These are phyloP conservation scores for Oryctes rhinoceros DNA, from an alignment of 1,140 invertebrate species.

Conservation along the genomic window DNA sequence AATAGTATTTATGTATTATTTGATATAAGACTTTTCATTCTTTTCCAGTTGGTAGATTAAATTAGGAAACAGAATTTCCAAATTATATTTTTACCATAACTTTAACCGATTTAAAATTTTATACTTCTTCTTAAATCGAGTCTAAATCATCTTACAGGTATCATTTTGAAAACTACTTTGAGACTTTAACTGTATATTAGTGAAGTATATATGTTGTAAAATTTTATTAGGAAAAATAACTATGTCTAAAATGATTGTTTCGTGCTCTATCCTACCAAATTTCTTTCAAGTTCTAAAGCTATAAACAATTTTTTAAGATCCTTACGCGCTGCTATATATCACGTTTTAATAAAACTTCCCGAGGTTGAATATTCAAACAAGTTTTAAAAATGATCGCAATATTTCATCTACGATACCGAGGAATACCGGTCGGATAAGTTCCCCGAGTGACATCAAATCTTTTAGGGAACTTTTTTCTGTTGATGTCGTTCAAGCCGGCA, in stretches of 20 bases:
- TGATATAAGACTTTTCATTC: no score
- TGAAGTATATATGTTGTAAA: not conserved
- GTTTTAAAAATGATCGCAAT: conserved; percentile 17
- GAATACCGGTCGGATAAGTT: conserved; percentile 7
- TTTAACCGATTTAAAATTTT: no score
- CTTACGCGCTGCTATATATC: not conserved
- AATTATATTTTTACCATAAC: no score
- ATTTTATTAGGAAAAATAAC: not conserved
- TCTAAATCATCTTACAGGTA: no score
- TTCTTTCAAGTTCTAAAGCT: not conserved
- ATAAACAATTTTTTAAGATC: not conserved
- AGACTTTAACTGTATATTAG: not conserved
- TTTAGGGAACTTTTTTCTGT: not conserved
- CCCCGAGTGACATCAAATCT: conserved; percentile 12
- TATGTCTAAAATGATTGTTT: not conserved
- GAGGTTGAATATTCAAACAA: conserved; percentile 27
- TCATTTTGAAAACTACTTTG: not conserved
- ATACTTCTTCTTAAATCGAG: no score
- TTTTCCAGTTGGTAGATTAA: no score
- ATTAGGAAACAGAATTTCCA: no score
- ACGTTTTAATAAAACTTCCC: conserved; percentile 28
- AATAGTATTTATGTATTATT: no score
- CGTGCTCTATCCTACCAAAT: not conserved
- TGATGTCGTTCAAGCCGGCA: not conserved
- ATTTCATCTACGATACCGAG: conserved; percentile 29